Conservation (phyloP, 53 echinoderm and acorn worm genomes). For the Mesocentrotus franciscanus region DNA sequence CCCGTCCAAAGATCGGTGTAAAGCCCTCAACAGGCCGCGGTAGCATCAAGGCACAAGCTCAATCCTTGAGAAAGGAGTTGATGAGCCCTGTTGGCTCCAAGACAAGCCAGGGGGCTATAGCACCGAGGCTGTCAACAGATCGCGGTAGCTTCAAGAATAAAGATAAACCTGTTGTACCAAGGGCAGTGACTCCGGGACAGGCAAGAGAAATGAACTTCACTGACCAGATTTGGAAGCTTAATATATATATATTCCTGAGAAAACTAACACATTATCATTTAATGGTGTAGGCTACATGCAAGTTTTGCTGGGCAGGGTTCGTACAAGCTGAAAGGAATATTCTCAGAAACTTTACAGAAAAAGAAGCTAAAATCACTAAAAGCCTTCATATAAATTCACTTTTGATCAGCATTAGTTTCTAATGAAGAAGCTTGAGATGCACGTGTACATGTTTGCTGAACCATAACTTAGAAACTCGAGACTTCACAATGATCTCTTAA, state of each 20-base stretch:
- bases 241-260: conserved; percentile 30
- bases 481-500: no score
- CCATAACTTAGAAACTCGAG: no score
- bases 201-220: not conserved
- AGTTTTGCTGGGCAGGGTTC: not conserved
- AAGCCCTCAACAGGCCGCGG: not conserved
- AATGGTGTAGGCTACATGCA: not conserved
- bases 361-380: not conserved
- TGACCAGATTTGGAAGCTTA: conserved; percentile 25
- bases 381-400: no score
- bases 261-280: conserved; percentile 11
- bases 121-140: not conserved
- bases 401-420: no score
- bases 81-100: not conserved
- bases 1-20: not conserved
- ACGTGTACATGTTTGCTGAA: no score
- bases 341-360: not conserved
- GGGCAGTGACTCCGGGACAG: not conserved
- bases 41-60: not conserved
- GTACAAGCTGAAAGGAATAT: not conserved
- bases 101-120: not conserved
- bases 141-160: conserved; percentile 6
- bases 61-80: not conserved
- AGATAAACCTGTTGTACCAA: not conserved
- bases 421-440: no score